Evolutionary conservation across 2,888 invertebrate genomes (phyloP).

Genomic region (Polydrusus cervinus): DNA sequence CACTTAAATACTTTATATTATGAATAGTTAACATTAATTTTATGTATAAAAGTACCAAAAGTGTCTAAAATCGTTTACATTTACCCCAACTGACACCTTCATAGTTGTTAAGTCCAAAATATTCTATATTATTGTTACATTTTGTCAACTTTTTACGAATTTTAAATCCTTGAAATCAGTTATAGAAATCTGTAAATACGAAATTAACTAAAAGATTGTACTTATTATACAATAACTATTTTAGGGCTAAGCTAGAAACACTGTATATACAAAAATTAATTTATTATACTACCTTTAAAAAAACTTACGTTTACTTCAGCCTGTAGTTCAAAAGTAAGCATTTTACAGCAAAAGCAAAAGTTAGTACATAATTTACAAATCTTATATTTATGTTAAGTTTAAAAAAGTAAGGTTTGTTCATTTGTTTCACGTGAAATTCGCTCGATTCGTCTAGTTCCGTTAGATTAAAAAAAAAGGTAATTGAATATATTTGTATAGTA

Average conservation of each 20-base stretch:
- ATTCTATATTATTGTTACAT: too few relatives aligned
- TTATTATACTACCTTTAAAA: slow-evolving; percentile 2
- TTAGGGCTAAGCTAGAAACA: not conserved
- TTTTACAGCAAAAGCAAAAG: slow-evolving; percentile 69
- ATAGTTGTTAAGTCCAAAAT: too few relatives aligned
- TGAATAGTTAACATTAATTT: too few relatives aligned
- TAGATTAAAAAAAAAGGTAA: too few relatives aligned
- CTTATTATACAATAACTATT: not conserved
- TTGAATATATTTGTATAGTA: too few relatives aligned
- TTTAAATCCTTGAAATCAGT: too few relatives aligned
- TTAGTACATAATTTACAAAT: slow-evolving; percentile 28
- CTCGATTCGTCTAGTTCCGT: not conserved
- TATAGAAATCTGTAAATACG: too few relatives aligned
- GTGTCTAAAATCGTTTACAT: too few relatives aligned
- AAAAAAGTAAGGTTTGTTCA: slow-evolving; percentile 2
- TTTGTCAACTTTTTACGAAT: too few relatives aligned
- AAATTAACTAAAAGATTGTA: not conserved
- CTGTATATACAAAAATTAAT: slow-evolving; percentile 2
- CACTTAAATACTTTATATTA: too few relatives aligned
- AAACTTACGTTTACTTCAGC: slow-evolving; percentile 84
- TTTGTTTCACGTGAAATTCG: not conserved
- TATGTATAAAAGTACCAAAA: too few relatives aligned
- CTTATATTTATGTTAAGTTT: slow-evolving; percentile 27
- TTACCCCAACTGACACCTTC: too few relatives aligned
- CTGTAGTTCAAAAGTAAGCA: slow-evolving; percentile 74